Evolutionary conservation across 2,888 invertebrate genomes (phyloP).

Genomic region (Phlogophora meticulosa): DNA sequence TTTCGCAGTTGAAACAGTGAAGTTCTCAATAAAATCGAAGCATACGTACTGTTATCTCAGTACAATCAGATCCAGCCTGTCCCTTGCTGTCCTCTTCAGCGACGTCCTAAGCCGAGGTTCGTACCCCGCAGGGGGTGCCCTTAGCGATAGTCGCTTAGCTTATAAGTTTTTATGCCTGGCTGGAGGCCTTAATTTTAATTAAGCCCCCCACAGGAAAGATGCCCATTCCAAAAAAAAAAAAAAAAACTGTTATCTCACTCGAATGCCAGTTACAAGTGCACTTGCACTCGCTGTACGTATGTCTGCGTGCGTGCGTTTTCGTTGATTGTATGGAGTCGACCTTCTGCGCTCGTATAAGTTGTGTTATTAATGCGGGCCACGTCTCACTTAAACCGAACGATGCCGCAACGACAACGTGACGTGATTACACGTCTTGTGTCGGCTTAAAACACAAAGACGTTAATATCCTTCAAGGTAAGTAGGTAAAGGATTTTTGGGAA

Average conservation of each 20-base stretch:
- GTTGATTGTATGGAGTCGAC: neutral
- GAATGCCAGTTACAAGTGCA: neutral
- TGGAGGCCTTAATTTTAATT: no score
- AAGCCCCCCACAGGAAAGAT: neutral
- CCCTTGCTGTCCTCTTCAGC: no score
- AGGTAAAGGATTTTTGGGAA: conserved; percentile 33
- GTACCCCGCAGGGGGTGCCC: no score
- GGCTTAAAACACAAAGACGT: conserved; percentile 59
- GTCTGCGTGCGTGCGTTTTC: neutral
- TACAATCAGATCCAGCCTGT: no score
- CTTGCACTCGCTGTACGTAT: neutral
- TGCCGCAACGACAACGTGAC: conserved; percentile 63
- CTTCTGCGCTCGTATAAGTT: neutral
- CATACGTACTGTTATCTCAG: no score
- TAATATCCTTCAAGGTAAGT: conserved; percentile 40
- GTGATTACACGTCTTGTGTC: conserved; percentile 54
- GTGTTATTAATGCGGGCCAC: conserved; percentile 71
- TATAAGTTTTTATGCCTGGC: no score
- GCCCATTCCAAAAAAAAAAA: no score
- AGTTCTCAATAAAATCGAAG: no score
- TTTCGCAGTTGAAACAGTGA: no score
- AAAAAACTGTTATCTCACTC: neutral
- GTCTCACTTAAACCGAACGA: conserved; percentile 67
- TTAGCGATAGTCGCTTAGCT: no score
- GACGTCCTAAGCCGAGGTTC: no score